Percentiles rank a stretch among this genome's conserved stretches.
Evolutionary conservation across 2,113 vertebrate species (phyloP).

Genomic region (Solea solea): DNA sequence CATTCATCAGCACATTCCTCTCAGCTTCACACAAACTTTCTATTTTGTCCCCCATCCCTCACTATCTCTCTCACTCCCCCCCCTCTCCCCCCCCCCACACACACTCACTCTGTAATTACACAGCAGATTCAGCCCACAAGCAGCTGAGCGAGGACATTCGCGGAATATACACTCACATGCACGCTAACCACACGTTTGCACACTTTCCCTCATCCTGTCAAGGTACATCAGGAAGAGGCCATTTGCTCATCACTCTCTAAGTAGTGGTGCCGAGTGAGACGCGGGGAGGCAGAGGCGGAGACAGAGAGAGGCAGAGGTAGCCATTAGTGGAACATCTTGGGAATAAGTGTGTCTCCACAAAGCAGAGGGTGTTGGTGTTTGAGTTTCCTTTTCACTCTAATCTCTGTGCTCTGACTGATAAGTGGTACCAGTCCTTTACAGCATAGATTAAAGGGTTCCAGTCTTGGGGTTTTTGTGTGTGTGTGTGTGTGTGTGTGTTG

Average conservation of each 20-base stretch:
- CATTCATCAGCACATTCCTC: constrained; percentile 76
- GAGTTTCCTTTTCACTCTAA: constrained; percentile 56
- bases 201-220: constrained; percentile 57
- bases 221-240: constrained; percentile 61
- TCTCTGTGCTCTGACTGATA: constrained; percentile 34
- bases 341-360: constrained; percentile 57
- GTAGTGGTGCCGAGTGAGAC: constrained; percentile 47
- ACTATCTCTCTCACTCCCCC: constrained; percentile 40
- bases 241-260: constrained; percentile 56
- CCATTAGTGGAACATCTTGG: constrained; percentile 61
- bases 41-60: constrained; percentile 49
- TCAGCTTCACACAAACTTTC: constrained; percentile 53
- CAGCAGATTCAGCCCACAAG: constrained; percentile 61
- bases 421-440: constrained; percentile 38
- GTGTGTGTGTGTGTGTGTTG: neutral
- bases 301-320: constrained; percentile 40
- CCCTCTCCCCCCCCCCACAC: constrained; percentile 38
- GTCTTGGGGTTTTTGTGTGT: neutral
- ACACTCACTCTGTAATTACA: constrained; percentile 67
- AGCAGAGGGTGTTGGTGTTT: constrained; percentile 45
- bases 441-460: constrained; percentile 33
- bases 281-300: constrained; percentile 39
- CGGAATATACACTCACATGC: constrained; percentile 13
- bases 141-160: constrained; percentile 35
- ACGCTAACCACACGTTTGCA: constrained; percentile 39